Evolutionary conservation across 2,888 invertebrate species (phyloP), one percentile per base, ranked within the genome.

Genomic region (Oligia fasciuncula): DNA sequence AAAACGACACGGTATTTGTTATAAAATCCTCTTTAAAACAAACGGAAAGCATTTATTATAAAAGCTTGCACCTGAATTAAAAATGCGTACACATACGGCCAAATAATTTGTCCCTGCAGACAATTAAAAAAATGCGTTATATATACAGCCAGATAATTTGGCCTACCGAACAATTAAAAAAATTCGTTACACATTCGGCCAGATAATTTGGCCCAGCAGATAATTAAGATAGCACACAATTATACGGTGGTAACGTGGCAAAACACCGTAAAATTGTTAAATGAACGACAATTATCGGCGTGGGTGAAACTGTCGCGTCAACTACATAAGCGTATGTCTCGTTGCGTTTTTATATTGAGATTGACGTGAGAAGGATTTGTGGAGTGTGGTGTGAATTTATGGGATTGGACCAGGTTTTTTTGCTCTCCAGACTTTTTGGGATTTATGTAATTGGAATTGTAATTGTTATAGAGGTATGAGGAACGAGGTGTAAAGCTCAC

Each of bases 321-420:
- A 94, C 94, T 93, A 93, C 90, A 92, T 94, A 95, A 95, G 94
- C 92, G 92, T 90, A 89, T 88, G 88, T 90, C 94, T 94, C 88
- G 93, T 93, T 94, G 92, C 88, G 90, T 92, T 94, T 94, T 94
- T 88, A 92, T 93, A 96, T 96, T 94, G 92, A 93, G 95, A 97
- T 94, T 95, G 96, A 95, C 95, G 93, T 96, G 96, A 93, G 95
- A 96, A 94, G 92, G 86, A 77, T 77, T 82, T 85, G 79, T 88
- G 88, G 83, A 71, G 60, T 69, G 85, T 86, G 76, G 74, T 77
- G 85, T 79, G 85, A 76, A 82, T 86, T 80, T 72, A 79, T 85
- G 88, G 89, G 88, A 73, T 70, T 54, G 23, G n/a, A 14, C 1
- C 6, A 17, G 3, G 29, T 13, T 68, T 29, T 63, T 29, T 73